A percentile compares a stretch with the other conserved stretches of the same genome.
These are phyloP conservation scores for Drosophila santomea DNA, from an alignment of 1,140 invertebrate species.

Conservation along the genomic window DNA sequence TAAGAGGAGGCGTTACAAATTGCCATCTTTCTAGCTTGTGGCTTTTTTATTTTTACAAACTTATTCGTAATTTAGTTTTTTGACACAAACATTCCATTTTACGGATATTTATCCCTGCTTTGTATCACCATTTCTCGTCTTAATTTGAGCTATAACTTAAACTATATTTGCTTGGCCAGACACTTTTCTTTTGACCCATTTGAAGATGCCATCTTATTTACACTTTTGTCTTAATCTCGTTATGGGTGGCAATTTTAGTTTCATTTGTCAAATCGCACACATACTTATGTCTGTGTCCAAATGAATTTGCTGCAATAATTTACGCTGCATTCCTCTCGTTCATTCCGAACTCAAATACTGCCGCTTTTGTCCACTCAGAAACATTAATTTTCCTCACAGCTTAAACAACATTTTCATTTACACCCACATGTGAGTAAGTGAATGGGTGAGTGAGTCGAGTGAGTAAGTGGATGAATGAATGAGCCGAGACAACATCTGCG, in stretches of 20 bases:
- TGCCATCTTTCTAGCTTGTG: not conserved
- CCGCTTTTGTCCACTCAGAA: conserved; percentile 30
- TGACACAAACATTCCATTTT: not conserved
- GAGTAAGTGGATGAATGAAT: conserved; percentile 12
- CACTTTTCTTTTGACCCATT: conserved; percentile 22
- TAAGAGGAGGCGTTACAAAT: not conserved
- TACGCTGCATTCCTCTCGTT: not conserved
- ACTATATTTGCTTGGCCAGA: conserved; percentile 9
- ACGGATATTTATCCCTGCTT: not conserved
- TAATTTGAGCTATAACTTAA: conserved; percentile 3
- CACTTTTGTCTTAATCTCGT: conserved; percentile 29
- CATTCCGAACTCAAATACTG: conserved; percentile 4
- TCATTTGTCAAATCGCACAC: conserved; percentile 8
- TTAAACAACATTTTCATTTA: conserved; percentile 59
- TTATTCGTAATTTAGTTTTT: not conserved
- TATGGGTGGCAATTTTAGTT: conserved; percentile 8
- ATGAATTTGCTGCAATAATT: conserved; percentile 44
- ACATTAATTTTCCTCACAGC: conserved; percentile 54
- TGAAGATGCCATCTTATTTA: conserved; percentile 22
- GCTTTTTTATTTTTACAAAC: not conserved
- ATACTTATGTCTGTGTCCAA: not conserved
- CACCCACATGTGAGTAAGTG: conserved; percentile 25
- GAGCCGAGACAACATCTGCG: conserved; percentile 3
- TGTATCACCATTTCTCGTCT: not conserved
- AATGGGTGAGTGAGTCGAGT: not conserved